Evolutionary conservation across 2,113 vertebrate species (phyloP).

Genomic region (Protobothrops flavoviridis): DNA sequence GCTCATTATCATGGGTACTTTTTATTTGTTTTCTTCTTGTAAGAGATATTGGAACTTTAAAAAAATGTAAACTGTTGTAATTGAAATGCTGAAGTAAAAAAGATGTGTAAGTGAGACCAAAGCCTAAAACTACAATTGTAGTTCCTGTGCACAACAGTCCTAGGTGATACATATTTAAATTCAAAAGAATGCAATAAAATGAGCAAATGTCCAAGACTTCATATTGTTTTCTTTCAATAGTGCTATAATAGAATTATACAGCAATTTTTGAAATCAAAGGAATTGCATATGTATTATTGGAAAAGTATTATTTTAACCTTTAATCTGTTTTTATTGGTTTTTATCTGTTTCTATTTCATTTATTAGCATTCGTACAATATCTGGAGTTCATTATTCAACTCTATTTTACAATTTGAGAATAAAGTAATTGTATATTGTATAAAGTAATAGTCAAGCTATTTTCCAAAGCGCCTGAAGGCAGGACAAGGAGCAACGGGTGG

Average conservation of each 20-base stretch:
- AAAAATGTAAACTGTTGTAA: constrained; percentile 39
- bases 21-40: constrained; percentile 33
- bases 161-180: constrained; percentile 27
- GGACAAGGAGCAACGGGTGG: too few relatives aligned
- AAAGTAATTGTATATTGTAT: too few relatives aligned
- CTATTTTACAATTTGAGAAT: too few relatives aligned
- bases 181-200: constrained; percentile 9
- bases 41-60: constrained; percentile 19
- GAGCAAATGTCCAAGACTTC: constrained; percentile 33
- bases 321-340: background rate
- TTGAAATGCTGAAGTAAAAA: constrained; percentile 41
- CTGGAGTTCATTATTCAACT: too few relatives aligned
- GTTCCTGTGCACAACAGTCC: constrained; percentile 19
- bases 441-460: too few relatives aligned
- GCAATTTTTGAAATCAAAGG: background rate
- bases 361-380: too few relatives aligned
- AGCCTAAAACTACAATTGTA: constrained; percentile 34
- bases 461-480: too few relatives aligned
- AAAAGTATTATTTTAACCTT: too few relatives aligned
- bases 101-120: constrained; percentile 27
- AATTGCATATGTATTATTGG: too few relatives aligned
- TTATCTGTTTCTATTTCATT: background rate
- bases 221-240: background rate
- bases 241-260: background rate
- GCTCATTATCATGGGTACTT: constrained; percentile 33